Conservation (phyloP, 1,140 invertebrate genomes). For the Meloidogyne chitwoodi region DNA sequence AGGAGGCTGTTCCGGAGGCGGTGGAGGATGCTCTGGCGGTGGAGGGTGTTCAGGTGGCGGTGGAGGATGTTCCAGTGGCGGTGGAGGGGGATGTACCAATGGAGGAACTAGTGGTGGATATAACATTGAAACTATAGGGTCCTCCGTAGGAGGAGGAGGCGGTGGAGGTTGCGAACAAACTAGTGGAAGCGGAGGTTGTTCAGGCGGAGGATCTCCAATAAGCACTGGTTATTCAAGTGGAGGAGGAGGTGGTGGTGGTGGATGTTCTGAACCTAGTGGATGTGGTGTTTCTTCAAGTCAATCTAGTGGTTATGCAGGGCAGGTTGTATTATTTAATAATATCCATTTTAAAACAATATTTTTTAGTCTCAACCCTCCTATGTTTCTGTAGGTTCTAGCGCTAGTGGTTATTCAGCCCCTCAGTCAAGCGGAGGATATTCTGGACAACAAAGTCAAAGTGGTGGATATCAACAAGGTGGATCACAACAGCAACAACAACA, state of each 20-base stretch:
- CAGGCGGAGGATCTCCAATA: background rate
- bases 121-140: too few relatives aligned
- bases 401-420: slow-evolving; percentile 1
- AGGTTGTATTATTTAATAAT: background rate
- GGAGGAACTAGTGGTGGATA: background rate
- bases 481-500: background rate
- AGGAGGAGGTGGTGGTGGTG: background rate
- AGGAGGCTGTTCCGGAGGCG: background rate
- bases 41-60: background rate
- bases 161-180: background rate
- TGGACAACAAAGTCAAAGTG: background rate
- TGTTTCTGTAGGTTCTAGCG: background rate
- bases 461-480: background rate
- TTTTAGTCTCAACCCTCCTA: background rate
- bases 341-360: background rate
- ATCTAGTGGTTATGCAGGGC: background rate
- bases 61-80: background rate
- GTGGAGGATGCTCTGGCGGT: background rate
- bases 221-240: background rate
- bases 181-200: background rate
- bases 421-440: background rate
- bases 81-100: background rate
- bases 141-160: slow-evolving; percentile 17
- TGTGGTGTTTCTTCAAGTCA: background rate
- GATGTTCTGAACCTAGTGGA: background rate